These are phyloP conservation scores for Pantelozetes paolii DNA, from an alignment of 2,888 invertebrate species.

Conservation along the genomic window DNA sequence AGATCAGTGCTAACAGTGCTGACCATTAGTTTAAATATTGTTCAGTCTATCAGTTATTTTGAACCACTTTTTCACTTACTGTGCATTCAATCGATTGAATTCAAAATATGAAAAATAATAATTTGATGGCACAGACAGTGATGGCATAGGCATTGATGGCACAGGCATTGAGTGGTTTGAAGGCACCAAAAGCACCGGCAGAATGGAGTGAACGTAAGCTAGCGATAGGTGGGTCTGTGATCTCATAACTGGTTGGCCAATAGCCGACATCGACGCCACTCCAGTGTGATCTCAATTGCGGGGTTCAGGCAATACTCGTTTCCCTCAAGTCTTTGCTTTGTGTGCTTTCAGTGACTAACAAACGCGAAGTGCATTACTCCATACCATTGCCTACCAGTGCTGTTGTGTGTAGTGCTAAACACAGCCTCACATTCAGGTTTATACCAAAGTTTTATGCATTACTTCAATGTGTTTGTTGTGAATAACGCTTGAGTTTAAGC, in stretches of 20 bases:
- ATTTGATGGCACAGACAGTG: not conserved
- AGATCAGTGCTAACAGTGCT: too few relatives aligned
- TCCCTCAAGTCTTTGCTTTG: not conserved
- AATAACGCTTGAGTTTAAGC: not conserved
- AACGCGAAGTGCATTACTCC: slow-evolving; percentile 17
- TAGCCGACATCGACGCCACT: slow-evolving; percentile 20
- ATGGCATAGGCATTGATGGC: slow-evolving; percentile 7
- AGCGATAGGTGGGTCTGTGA: slow-evolving; percentile 23
- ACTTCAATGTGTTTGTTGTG: not conserved
- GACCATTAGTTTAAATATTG: too few relatives aligned
- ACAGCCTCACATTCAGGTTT: not conserved
- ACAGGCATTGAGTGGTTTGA: not conserved
- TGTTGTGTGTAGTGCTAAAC: not conserved
- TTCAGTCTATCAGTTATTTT: too few relatives aligned
- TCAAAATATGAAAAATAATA: not conserved
- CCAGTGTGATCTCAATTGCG: not conserved
- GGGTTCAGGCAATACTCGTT: slow-evolving; percentile 29
- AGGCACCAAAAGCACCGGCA: not conserved
- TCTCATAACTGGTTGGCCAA: slow-evolving; percentile 35
- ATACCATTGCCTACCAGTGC: slow-evolving; percentile 20
- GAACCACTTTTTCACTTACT: too few relatives aligned
- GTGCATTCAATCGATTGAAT: not conserved
- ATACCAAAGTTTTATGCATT: slow-evolving; percentile 23
- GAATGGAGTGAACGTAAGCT: not conserved
- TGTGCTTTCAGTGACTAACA: not conserved